These are phyloP conservation scores for Odontesthes bonariensis DNA, from an alignment of 2,113 vertebrate species.

Conservation along the genomic window DNA sequence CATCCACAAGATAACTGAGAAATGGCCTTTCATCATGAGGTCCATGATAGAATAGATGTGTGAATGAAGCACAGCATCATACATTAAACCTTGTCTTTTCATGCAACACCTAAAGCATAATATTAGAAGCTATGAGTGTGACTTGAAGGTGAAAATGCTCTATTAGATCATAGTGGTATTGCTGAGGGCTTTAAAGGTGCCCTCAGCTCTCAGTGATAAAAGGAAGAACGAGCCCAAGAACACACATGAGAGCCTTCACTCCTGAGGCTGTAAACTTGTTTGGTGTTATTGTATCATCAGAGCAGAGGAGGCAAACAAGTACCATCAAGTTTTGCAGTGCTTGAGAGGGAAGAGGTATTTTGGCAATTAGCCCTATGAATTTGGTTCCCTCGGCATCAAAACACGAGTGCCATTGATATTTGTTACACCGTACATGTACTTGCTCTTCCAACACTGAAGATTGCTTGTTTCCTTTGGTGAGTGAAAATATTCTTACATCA, in stretches of 20 bases:
- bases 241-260: slow-evolving; percentile 71
- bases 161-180: slow-evolving; percentile 28
- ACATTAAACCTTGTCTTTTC: neutral
- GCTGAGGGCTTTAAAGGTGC: slow-evolving; percentile 43
- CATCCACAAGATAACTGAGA: slow-evolving; percentile 1
- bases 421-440: slow-evolving; percentile 51
- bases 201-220: slow-evolving; percentile 86
- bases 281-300: slow-evolving; percentile 77
- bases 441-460: slow-evolving; percentile 25
- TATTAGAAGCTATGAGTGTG: neutral
- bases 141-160: slow-evolving; percentile 33
- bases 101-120: slow-evolving; percentile 11
- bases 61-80: slow-evolving; percentile 8
- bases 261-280: slow-evolving; percentile 75
- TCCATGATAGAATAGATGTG: neutral
- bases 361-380: slow-evolving; percentile 80
- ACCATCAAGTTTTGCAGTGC: slow-evolving; percentile 77
- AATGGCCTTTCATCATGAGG: slow-evolving; percentile 20
- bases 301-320: slow-evolving; percentile 80
- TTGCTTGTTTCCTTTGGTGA: slow-evolving; percentile 31
- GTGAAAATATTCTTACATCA: slow-evolving; percentile 15
- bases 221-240: slow-evolving; percentile 88
- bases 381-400: slow-evolving; percentile 69
- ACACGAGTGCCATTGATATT: slow-evolving; percentile 75
- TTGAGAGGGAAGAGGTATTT: slow-evolving; percentile 71